These are phyloP conservation scores for Apostichopus japonicus DNA, from an alignment of 35 echinoderm and acorn worm genomes.

Conservation along the genomic window DNA sequence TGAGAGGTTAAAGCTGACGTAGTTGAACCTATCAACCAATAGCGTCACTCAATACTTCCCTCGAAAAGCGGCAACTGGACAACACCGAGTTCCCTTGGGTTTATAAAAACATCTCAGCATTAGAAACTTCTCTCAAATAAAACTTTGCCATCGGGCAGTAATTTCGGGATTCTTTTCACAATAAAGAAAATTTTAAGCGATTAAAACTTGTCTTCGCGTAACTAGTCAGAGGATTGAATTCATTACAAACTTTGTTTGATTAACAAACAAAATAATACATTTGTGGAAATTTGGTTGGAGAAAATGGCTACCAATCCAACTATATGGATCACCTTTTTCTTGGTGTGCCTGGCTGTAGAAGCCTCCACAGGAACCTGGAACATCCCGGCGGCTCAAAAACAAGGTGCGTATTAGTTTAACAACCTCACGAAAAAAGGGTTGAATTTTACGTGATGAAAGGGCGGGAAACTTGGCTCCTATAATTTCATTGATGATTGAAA, in stretches of 20 bases:
- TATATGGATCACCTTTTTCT: background rate
- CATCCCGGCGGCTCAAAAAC: constrained; percentile 19
- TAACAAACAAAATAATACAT: background rate
- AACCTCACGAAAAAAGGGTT: no score
- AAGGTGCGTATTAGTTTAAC: constrained; percentile 4
- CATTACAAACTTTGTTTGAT: background rate
- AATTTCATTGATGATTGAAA: no score
- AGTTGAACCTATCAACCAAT: background rate
- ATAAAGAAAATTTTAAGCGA: background rate
- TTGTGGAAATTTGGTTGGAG: background rate
- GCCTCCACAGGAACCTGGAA: background rate
- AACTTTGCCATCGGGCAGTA: background rate
- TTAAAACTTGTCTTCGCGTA: background rate
- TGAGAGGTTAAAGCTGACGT: background rate
- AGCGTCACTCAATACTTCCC: background rate
- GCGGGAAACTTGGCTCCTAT: no score
- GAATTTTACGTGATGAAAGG: no score
- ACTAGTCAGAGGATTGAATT: background rate
- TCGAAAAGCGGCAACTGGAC: background rate
- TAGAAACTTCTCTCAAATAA: background rate
- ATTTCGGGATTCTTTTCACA: background rate
- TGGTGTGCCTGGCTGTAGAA: background rate
- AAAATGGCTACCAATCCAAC: background rate
- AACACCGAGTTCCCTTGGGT: constrained; percentile 6
- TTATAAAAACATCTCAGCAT: background rate